Percentiles rank a stretch among this genome's conserved stretches.
phyloP scores from a whole-genome alignment of 1,140 invertebrate genomes.

The Nylanderia fulva region DNA sequence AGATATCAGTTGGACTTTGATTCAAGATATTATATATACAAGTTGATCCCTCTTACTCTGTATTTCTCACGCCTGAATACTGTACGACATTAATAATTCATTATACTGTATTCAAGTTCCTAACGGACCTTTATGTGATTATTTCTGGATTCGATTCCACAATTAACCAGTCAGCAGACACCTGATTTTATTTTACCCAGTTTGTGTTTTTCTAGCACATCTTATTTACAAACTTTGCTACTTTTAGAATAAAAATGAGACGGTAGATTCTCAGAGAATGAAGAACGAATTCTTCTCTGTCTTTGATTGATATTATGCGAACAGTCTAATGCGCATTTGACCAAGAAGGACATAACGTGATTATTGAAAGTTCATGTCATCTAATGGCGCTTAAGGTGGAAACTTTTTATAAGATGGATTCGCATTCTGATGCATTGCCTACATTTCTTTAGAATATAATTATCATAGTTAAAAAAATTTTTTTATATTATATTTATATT shows the following conservation, averaged over 20 bases:
- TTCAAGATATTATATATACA: not conserved
- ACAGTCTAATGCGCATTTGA: slow-evolving; percentile 3
- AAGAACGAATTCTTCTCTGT: not conserved
- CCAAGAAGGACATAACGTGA: not conserved
- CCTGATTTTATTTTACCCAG: slow-evolving; percentile 19
- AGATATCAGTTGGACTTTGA: slow-evolving; percentile 1
- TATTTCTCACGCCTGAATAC: not conserved
- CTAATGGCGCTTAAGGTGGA: not conserved
- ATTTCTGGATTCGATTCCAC: slow-evolving; percentile 28
- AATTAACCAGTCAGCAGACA: slow-evolving; percentile 8
- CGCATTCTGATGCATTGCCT: not conserved
- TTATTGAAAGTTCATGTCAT: slow-evolving; percentile 19
- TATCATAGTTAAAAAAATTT: not conserved
- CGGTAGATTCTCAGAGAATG: not conserved
- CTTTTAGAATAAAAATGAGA: not conserved
- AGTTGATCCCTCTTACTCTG: slow-evolving; percentile 2
- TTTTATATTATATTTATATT: too few species aligned
- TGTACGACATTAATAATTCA: slow-evolving; percentile 47
- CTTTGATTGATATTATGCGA: not conserved
- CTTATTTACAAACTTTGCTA: not conserved
- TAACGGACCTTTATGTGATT: slow-evolving; percentile 38
- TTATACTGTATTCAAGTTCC: slow-evolving; percentile 1
- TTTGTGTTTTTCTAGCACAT: not conserved
- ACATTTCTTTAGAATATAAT: slow-evolving; percentile 5
- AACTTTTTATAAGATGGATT: slow-evolving; percentile 29